Evolutionary conservation across 2,797 vertebrate genomes (phyloP).

Genomic region (Sebastes itinus): DNA sequence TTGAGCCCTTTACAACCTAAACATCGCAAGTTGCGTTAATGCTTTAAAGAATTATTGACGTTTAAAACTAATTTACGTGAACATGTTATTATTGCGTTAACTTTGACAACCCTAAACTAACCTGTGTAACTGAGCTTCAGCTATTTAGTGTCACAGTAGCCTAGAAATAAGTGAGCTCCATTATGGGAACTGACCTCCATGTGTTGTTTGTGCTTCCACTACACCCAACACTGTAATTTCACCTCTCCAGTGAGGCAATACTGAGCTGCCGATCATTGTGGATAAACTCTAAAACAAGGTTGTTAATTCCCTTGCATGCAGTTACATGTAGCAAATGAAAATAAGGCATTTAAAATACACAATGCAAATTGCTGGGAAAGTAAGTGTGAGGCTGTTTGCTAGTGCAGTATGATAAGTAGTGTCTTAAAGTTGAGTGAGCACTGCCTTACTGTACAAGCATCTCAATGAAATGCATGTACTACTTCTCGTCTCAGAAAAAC

Average conservation of each 20-base stretch:
- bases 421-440: background rate
- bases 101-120: no score
- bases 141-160: background rate
- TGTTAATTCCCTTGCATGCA: background rate
- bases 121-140: background rate
- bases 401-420: background rate
- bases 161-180: background rate
- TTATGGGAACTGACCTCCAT: slow-evolving; percentile 2
- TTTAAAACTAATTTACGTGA: no score
- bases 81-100: no score
- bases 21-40: no score
- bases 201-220: background rate
- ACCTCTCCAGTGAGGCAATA: background rate
- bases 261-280: slow-evolving; percentile 1
- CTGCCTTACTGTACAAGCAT: background rate
- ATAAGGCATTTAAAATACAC: background rate
- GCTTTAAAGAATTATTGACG: no score
- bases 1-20: no score
- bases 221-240: background rate
- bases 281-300: background rate
- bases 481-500: background rate
- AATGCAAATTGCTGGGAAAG: background rate
- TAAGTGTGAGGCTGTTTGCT: background rate
- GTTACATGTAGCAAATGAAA: background rate
- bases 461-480: background rate